Conservation (phyloP, 2,888 invertebrate genomes). For the Neoascia interrupta region DNA sequence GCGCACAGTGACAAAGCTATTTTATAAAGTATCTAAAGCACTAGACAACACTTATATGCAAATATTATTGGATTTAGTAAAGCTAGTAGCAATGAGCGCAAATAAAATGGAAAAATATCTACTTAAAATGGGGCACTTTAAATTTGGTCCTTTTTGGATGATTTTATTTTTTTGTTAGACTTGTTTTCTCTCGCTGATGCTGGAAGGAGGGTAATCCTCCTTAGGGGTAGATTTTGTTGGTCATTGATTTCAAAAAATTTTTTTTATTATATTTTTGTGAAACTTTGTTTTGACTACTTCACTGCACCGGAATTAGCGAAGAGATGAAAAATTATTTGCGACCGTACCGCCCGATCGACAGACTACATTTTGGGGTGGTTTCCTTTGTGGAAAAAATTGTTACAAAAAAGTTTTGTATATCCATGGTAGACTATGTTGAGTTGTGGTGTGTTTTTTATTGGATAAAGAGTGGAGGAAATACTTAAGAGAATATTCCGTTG, state of each 20-base stretch:
- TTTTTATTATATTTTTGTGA: neutral
- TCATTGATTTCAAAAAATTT: constrained; percentile 1
- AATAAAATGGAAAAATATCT: constrained; percentile 2
- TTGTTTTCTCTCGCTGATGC: constrained; percentile 22
- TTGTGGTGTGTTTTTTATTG: neutral
- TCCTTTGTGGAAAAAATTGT: constrained; percentile 71
- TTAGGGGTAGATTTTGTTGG: too few relatives aligned
- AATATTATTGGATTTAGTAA: constrained; percentile 19
- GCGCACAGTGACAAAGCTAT: constrained; percentile 28
- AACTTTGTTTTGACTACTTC: neutral
- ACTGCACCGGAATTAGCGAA: constrained; percentile 28
- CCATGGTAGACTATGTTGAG: constrained; percentile 62
- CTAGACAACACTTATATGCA: constrained; percentile 49
- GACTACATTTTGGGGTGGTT: constrained; percentile 78
- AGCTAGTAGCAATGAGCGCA: constrained; percentile 37
- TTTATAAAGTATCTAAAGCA: constrained; percentile 42
- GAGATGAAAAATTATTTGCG: constrained; percentile 67
- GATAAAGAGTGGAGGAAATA: neutral
- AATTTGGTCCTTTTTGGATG: constrained; percentile 61
- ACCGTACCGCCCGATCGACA: constrained; percentile 78
- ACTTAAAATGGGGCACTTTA: constrained; percentile 60
- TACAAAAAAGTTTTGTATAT: constrained; percentile 63
- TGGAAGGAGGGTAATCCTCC: neutral
- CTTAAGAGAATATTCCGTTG: constrained; percentile 16
- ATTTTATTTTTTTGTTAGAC: constrained; percentile 22